Base-by-base conservation (phyloP, 2,113 vertebrate genomes). In the Corvus cornix region DNA sequence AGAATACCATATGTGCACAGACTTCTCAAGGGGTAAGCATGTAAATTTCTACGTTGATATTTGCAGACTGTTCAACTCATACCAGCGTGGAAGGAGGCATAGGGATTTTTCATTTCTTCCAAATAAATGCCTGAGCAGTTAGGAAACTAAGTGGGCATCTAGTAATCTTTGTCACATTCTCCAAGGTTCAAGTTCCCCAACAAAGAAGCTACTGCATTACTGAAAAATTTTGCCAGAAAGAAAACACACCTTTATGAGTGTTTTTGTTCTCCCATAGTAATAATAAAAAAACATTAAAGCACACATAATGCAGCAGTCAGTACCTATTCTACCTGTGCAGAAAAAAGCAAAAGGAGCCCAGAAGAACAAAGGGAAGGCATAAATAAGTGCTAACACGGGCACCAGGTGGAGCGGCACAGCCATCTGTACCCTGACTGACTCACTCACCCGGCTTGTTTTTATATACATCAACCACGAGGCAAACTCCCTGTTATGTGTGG, bases 211-310 rank as follows among this genome's bases (percentile, higher is more conserved):
- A 72, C 83, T 79, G 53, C 56, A 51, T 66, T 84, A 73, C 62
- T 28, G 37, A 90, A 80, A 84, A 82, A 82, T 87, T 82, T 75
- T 95, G 58, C n/a, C 69, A 89, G 92, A 68, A 89, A 72, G 63
- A 90, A 92, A 70, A 72, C 28, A 44, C 39, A 92, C 69, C 66
- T 84, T 90, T 89, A 78, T n/a, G 62, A 93, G 39, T 2, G 1
- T 39, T 93, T 94, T 92, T 87, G 49, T 90, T 92, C 70, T 87
- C 84, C 70, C 15, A 0, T 8, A 91, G 81, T 82, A 89, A 91
- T 73, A 93, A 92, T 89, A 94, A 88, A 87, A 94, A 91, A 79
- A 28, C 39, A 85, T 87, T 84, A 93, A 95, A 76, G 73, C 62
- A 85, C 82, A 85, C 74, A 91, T 75, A 95, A 94, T 94, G 81